Evolutionary conservation across 2,113 vertebrate genomes (phyloP).

Genomic region (Marmota monax): DNA sequence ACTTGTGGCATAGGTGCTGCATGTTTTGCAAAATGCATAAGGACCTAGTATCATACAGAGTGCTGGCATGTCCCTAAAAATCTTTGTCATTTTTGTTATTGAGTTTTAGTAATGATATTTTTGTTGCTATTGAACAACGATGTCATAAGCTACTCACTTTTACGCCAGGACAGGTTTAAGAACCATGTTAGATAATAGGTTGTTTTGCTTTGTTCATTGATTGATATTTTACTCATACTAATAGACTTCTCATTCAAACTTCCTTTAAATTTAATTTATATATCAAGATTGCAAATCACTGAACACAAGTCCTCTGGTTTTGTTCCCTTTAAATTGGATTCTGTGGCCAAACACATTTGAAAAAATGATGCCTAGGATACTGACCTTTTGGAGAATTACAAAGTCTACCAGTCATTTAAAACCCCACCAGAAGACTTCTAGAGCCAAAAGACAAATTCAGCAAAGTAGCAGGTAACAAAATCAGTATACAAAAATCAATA

Average conservation of each 20-base stretch:
- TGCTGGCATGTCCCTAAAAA: not conserved
- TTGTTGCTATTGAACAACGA: not conserved
- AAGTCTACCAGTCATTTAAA: not conserved
- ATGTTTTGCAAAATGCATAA: not conserved
- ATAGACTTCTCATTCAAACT: not conserved
- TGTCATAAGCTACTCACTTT: not conserved
- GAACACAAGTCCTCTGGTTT: not conserved
- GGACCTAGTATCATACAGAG: not conserved
- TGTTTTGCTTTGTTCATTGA: conserved; percentile 6
- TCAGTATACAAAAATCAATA: too few relatives aligned
- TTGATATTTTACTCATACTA: not conserved
- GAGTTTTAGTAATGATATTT: conserved; percentile 31
- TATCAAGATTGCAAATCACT: not conserved
- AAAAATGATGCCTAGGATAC: not conserved
- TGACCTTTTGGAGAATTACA: conserved; percentile 13
- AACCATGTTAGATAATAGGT: not conserved
- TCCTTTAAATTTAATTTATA: not conserved
- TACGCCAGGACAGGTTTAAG: not conserved
- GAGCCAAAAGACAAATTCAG: too few relatives aligned
- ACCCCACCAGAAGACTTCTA: not conserved
- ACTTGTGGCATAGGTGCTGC: not conserved
- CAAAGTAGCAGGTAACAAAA: too few relatives aligned
- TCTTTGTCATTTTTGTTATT: not conserved
- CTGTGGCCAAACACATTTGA: not conserved
- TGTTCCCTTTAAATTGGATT: not conserved